Conservation (phyloP, 2,113 vertebrate species). For the Chloebia gouldiae region DNA sequence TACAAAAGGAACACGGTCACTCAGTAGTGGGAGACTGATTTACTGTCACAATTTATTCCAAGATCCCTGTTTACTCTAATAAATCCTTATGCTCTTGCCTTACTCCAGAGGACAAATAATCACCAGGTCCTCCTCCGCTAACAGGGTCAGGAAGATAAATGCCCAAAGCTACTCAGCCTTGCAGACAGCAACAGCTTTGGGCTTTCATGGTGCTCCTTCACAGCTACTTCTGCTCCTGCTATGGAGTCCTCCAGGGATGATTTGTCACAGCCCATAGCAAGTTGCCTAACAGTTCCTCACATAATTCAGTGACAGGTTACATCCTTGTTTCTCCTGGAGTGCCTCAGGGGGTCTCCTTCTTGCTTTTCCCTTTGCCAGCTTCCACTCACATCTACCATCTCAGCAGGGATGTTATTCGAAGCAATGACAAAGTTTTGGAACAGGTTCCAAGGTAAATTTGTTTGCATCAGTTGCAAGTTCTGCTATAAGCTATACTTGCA, state of each 20-base stretch:
- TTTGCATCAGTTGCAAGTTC: not conserved
- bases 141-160: not conserved
- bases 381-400: not conserved
- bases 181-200: not conserved
- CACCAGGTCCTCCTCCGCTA: not conserved
- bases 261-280: not conserved
- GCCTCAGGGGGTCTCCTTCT: not conserved
- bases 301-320: not conserved
- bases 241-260: not conserved
- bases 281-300: not conserved
- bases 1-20: not conserved
- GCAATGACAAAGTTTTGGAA: not conserved
- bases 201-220: not conserved
- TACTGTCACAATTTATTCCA: slow-evolving; percentile 12
- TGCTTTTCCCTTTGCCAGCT: not conserved
- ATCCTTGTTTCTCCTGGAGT: not conserved
- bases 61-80: not conserved
- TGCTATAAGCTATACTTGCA: not conserved
- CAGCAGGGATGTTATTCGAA: not conserved
- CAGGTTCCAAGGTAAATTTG: not conserved
- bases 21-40: not conserved
- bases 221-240: not conserved
- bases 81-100: not conserved
- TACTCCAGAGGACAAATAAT: not conserved
- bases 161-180: not conserved